Evolutionary conservation across 2,888 invertebrate genomes (phyloP).

Genomic region (Pristionchus japonicus): DNA sequence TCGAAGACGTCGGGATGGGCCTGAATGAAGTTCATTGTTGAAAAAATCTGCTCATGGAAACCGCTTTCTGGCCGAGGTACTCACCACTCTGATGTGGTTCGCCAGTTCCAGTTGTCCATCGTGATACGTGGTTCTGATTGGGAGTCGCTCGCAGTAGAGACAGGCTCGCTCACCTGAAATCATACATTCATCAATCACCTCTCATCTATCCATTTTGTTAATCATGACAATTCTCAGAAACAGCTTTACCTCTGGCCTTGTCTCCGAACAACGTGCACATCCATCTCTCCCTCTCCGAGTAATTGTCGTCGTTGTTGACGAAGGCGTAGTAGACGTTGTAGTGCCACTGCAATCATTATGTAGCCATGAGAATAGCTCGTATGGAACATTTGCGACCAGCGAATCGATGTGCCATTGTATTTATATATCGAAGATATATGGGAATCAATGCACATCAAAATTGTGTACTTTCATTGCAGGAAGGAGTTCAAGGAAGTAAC

Average conservation of each 20-base stretch:
- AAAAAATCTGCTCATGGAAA: no score
- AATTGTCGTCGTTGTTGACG: not conserved
- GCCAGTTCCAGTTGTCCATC: not conserved
- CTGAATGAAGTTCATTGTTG: not conserved
- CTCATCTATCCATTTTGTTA: no score
- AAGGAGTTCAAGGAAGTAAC: not conserved
- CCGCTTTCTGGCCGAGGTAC: no score
- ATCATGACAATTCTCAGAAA: not conserved
- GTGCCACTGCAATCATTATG: not conserved
- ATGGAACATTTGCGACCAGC: no score
- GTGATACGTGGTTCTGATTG: not conserved
- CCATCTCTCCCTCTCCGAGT: slow-evolving; percentile 6
- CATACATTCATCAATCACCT: no score
- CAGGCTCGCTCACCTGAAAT: not conserved
- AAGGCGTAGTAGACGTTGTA: slow-evolving; percentile 7
- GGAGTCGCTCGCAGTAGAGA: not conserved
- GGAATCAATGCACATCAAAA: no score
- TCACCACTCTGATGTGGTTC: not conserved
- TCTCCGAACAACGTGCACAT: slow-evolving; percentile 2
- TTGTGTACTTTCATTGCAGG: no score
- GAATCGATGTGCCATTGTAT: no score
- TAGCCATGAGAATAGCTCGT: no score
- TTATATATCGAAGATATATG: no score
- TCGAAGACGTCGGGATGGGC: not conserved
- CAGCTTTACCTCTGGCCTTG: not conserved